Evolutionary conservation across 2,888 invertebrate species (phyloP).

Genomic region (Dendrolimus pini): DNA sequence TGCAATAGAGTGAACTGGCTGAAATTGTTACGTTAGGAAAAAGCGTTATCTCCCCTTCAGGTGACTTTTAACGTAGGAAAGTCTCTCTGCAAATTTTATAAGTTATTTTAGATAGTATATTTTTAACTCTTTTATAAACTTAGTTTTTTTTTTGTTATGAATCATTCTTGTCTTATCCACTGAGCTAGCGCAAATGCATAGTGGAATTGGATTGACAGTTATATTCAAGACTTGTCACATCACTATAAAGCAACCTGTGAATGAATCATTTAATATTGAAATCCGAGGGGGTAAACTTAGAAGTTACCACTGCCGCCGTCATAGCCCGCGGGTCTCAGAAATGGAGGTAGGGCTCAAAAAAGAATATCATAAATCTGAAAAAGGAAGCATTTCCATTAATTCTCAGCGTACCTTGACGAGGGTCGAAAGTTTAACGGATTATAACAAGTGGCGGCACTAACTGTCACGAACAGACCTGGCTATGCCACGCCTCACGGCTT

Average conservation of each 20-base stretch:
- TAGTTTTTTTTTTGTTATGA: no score
- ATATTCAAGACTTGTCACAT: slow-evolving; percentile 1
- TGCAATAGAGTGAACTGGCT: no score
- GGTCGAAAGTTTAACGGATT: slow-evolving; percentile 73
- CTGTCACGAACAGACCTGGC: slow-evolving; percentile 72
- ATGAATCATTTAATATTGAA: not conserved
- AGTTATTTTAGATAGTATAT: no score
- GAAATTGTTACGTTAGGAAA: no score
- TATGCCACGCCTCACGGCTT: slow-evolving; percentile 69
- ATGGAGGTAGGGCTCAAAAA: slow-evolving; percentile 16
- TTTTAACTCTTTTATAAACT: no score
- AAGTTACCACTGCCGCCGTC: not conserved
- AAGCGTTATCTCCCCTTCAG: no score
- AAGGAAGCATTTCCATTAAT: slow-evolving; percentile 65
- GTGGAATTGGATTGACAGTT: no score
- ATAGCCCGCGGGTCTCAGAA: not conserved
- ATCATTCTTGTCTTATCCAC: no score
- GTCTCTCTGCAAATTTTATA: no score
- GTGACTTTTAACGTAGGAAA: no score
- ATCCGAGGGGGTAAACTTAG: not conserved
- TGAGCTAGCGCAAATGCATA: no score
- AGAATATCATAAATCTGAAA: slow-evolving; percentile 48
- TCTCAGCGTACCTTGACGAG: slow-evolving; percentile 68
- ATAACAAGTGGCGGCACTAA: slow-evolving; percentile 74
- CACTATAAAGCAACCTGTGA: no score